phyloP scores from a whole-genome alignment of 2,113 vertebrate species.

The Cephalopholis sonnerati region DNA sequence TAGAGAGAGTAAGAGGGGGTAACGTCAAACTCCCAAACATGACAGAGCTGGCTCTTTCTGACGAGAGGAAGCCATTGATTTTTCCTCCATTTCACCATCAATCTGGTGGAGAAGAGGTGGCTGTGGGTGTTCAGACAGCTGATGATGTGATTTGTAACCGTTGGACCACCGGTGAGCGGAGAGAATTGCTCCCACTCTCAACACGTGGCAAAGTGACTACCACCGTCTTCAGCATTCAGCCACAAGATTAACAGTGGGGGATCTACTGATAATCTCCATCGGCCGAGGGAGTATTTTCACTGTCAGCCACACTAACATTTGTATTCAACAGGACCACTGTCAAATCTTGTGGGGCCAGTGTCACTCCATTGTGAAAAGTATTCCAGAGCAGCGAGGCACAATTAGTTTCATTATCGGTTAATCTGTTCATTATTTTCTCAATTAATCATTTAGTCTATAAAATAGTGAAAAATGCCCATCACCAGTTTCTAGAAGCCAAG shows the following conservation, averaged over 20 bases:
- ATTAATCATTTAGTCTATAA: background rate
- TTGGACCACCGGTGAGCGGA: constrained; percentile 70
- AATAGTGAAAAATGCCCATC: background rate
- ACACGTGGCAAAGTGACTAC: constrained; percentile 68
- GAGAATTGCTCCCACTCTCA: constrained; percentile 77
- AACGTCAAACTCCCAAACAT: constrained; percentile 84
- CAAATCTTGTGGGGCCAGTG: constrained; percentile 10
- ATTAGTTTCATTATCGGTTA: background rate
- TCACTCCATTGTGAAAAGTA: background rate
- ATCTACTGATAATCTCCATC: constrained; percentile 79
- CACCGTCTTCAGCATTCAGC: constrained; percentile 67
- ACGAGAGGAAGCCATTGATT: constrained; percentile 86
- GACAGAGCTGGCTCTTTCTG: constrained; percentile 81
- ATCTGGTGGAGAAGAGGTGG: constrained; percentile 82
- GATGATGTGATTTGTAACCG: constrained; percentile 86
- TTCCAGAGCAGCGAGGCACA: background rate
- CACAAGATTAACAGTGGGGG: constrained; percentile 77
- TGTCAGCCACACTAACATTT: constrained; percentile 60
- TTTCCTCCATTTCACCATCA: constrained; percentile 85
- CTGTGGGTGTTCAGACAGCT: constrained; percentile 79
- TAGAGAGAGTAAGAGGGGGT: constrained; percentile 65
- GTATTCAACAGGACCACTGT: constrained; percentile 51
- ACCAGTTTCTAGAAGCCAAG: background rate
- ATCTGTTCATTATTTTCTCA: background rate
- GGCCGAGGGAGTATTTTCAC: constrained; percentile 66